These are phyloP conservation scores for Geotrupes spiniger DNA, from an alignment of 2,888 invertebrate genomes.

Conservation along the genomic window DNA sequence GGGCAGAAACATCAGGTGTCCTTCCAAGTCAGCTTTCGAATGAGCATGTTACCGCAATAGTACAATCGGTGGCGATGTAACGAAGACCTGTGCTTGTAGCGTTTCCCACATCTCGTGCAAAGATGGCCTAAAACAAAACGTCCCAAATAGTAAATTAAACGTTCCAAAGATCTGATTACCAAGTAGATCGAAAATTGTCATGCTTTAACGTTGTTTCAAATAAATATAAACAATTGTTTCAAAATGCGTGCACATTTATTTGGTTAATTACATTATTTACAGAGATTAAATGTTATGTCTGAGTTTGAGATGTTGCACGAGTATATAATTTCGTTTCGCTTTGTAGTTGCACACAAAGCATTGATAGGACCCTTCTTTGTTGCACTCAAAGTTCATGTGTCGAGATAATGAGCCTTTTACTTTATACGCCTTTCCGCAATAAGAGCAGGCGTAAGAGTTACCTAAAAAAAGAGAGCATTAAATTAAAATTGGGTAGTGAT, in stretches of 20 bases:
- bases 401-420: conserved; percentile 57
- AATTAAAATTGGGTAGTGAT: too few relatives aligned
- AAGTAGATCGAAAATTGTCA: not conserved
- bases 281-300: conserved; percentile 18
- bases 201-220: too few relatives aligned
- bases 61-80: too few relatives aligned
- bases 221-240: not conserved
- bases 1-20: too few relatives aligned
- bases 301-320: conserved; percentile 19
- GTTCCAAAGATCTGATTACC: too few relatives aligned
- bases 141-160: too few relatives aligned
- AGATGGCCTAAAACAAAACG: too few relatives aligned
- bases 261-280: conserved; percentile 10
- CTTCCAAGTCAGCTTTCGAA: too few relatives aligned
- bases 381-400: conserved; percentile 64
- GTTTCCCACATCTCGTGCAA: too few relatives aligned
- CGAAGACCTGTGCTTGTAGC: too few relatives aligned
- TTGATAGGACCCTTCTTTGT: conserved; percentile 19
- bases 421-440: conserved; percentile 54
- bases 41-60: too few relatives aligned
- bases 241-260: conserved; percentile 13
- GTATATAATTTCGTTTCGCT: conserved; percentile 23
- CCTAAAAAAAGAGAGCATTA: conserved; percentile 1
- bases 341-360: conserved; percentile 23
- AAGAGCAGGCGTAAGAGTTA: conserved; percentile 12